Evolutionary conservation across 2,797 vertebrate genomes (phyloP).

Genomic region (Chrysocyon brachyurus): DNA sequence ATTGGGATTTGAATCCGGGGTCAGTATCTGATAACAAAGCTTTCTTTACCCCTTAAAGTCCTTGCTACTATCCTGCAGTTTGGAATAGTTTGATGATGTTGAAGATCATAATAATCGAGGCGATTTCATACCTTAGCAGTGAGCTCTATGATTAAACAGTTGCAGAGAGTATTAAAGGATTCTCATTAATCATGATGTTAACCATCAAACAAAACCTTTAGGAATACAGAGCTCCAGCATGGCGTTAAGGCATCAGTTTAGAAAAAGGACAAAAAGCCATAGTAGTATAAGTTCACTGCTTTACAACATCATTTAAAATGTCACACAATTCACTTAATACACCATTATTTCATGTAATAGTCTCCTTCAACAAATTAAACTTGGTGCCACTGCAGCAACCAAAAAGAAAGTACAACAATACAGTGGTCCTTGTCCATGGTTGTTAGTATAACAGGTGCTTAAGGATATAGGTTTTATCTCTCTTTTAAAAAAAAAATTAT

Average conservation of each 20-base stretch:
- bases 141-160: not conserved
- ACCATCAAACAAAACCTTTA: slow-evolving; percentile 24
- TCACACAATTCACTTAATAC: not conserved
- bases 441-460: not conserved
- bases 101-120: slow-evolving; percentile 2
- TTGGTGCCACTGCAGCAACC: not conserved
- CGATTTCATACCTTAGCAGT: not conserved
- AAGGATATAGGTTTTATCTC: not conserved
- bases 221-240: not conserved
- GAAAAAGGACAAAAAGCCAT: not conserved
- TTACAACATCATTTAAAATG: slow-evolving; percentile 9
- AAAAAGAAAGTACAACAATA: not conserved
- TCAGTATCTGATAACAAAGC: not conserved
- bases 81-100: not conserved
- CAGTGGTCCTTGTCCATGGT: not conserved
- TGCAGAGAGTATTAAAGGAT: not conserved
- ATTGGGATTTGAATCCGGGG: not conserved
- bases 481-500: too few relatives aligned
- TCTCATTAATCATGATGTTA: not conserved
- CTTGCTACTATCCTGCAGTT: not conserved
- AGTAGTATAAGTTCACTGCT: not conserved
- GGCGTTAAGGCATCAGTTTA: not conserved
- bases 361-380: slow-evolving; percentile 32
- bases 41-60: slow-evolving; percentile 37
- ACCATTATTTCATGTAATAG: not conserved